A percentile compares a stretch with the other conserved stretches of the same genome.
Evolutionary conservation across 2,888 invertebrate species (phyloP).

Genomic region (Limnephilus lunatus): DNA sequence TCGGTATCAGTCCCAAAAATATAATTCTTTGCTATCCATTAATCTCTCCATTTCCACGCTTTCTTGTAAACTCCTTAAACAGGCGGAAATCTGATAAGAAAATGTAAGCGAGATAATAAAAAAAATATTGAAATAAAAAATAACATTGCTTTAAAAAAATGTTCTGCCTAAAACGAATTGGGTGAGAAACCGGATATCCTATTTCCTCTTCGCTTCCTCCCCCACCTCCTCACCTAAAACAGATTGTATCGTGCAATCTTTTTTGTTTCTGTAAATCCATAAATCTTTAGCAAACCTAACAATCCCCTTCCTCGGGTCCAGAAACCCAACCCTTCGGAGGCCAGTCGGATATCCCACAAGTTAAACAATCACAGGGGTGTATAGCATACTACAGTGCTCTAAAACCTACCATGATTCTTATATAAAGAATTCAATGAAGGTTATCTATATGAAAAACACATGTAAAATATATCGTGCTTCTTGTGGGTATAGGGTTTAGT

Average conservation of each 20-base stretch:
- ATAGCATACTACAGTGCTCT: neutral
- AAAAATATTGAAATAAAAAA: constrained; percentile 14
- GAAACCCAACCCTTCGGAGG: constrained; percentile 19
- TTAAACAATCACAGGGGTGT: constrained; percentile 21
- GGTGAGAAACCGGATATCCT: constrained; percentile 45
- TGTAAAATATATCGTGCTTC: no score
- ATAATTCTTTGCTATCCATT: neutral
- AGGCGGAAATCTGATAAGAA: constrained; percentile 30
- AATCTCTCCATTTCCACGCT: neutral
- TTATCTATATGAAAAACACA: neutral
- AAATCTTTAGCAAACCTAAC: constrained; percentile 33
- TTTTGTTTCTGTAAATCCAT: constrained; percentile 47
- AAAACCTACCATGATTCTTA: neutral
- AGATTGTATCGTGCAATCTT: constrained; percentile 45
- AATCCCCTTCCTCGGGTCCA: neutral
- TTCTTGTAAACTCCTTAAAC: neutral
- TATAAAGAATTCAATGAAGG: neutral
- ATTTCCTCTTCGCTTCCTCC: constrained; percentile 23
- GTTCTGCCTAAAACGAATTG: constrained; percentile 41
- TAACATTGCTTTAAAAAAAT: constrained; percentile 38
- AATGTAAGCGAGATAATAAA: constrained; percentile 7
- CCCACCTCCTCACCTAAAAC: constrained; percentile 10
- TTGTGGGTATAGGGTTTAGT: no score
- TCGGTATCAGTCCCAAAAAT: neutral
- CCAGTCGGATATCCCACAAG: constrained; percentile 4